Conservation (phyloP, 1,140 invertebrate species). For the Alviniconcha marisindica region DNA sequence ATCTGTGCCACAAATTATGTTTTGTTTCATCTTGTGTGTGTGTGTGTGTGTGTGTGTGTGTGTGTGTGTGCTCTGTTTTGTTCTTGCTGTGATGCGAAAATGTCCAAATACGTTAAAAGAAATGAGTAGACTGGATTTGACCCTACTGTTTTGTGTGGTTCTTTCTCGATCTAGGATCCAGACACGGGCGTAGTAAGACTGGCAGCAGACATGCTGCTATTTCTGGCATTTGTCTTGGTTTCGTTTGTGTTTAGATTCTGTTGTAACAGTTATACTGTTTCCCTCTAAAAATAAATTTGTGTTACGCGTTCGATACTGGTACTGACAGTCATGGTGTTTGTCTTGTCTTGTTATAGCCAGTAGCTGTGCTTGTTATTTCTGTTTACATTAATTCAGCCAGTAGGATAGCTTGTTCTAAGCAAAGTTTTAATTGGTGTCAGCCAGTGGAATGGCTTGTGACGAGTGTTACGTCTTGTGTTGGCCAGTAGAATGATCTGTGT, state of each 20-base stretch:
- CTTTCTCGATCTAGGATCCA: conserved; percentile 34
- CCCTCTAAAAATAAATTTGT: no score
- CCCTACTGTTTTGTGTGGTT: not conserved
- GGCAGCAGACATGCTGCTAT: not conserved
- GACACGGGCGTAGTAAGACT: conserved; percentile 49
- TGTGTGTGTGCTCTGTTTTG: not conserved
- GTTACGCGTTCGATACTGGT: no score
- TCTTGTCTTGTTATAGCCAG: not conserved
- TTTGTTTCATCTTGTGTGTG: not conserved
- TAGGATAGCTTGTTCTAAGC: not conserved
- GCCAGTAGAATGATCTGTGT: not conserved
- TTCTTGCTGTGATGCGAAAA: no score
- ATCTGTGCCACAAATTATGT: not conserved
- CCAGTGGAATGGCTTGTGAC: not conserved
- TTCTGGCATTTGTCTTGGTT: no score
- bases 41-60: not conserved
- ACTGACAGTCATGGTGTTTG: not conserved
- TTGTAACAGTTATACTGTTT: no score
- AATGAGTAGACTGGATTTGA: no score
- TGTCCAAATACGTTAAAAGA: no score
- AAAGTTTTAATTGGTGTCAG: not conserved
- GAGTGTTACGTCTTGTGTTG: no score
- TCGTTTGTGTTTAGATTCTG: no score
- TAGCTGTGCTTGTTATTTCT: not conserved
- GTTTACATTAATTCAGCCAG: not conserved